These are phyloP conservation scores for Tuta absoluta DNA, from an alignment of 2,888 invertebrate genomes.

Conservation along the genomic window DNA sequence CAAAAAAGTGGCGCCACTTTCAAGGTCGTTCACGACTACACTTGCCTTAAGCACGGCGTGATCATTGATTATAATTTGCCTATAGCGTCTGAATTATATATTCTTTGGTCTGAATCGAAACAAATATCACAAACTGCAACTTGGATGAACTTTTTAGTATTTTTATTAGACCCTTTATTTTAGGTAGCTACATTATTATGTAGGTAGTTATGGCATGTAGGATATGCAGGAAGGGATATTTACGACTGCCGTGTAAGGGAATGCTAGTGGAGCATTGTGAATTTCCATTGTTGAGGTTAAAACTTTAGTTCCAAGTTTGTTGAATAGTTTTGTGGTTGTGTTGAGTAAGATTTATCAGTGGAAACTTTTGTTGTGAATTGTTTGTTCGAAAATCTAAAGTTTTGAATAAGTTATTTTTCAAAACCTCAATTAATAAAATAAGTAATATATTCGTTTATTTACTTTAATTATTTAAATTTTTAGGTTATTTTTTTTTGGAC, in stretches of 20 bases:
- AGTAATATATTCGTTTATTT: no score
- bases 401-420: not conserved
- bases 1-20: no score
- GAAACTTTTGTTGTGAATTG: not conserved
- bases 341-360: constrained; percentile 4
- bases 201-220: not conserved
- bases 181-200: not conserved
- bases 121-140: no score
- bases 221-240: constrained; percentile 49
- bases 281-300: not conserved
- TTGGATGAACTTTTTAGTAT: no score
- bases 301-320: constrained; percentile 10
- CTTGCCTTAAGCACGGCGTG: no score
- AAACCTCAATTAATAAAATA: no score
- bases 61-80: no score
- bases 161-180: not conserved
- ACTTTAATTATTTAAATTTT: no score
- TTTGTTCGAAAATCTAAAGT: not conserved
- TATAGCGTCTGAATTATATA: no score
- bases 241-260: constrained; percentile 53
- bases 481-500: no score
- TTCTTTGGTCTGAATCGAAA: no score
- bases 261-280: not conserved
- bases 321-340: constrained; percentile 4
- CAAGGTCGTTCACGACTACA: no score